These are phyloP conservation scores for Meloidogyne exigua DNA, from an alignment of 1,140 invertebrate genomes.

Conservation along the genomic window DNA sequence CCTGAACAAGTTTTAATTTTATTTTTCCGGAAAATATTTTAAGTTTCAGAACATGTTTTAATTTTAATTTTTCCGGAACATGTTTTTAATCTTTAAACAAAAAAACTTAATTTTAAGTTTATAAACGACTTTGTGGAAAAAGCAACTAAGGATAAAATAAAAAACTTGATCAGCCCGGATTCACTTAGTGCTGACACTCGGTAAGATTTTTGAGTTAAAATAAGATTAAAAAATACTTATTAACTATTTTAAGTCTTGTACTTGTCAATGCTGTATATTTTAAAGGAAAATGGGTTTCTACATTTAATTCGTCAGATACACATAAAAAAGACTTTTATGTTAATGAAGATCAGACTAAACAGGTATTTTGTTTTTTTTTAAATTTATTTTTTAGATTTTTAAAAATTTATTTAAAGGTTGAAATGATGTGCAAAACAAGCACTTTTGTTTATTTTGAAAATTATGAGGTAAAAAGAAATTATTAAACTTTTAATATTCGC, in stretches of 20 bases:
- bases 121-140: conserved; percentile 49
- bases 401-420: neutral
- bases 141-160: conserved; percentile 40
- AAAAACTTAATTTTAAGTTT: conserved; percentile 2
- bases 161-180: conserved; percentile 31
- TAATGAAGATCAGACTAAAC: conserved; percentile 17
- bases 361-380: conserved; percentile 15
- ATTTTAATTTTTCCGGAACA: no score
- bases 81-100: neutral
- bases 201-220: neutral
- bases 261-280: conserved; percentile 50
- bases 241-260: conserved; percentile 32
- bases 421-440: conserved; percentile 20
- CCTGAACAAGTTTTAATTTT: no score
- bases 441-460: conserved; percentile 20
- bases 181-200: conserved; percentile 27
- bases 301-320: conserved; percentile 30
- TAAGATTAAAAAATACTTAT: neutral
- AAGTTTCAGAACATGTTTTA: no score
- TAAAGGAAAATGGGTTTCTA: conserved; percentile 41
- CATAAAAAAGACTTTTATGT: conserved; percentile 38
- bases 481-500: neutral
- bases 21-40: no score
- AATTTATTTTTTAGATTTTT: neutral
- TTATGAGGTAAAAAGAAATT: neutral